These are phyloP conservation scores for Zophobas morio DNA, from an alignment of 1,140 invertebrate species.

Conservation along the genomic window DNA sequence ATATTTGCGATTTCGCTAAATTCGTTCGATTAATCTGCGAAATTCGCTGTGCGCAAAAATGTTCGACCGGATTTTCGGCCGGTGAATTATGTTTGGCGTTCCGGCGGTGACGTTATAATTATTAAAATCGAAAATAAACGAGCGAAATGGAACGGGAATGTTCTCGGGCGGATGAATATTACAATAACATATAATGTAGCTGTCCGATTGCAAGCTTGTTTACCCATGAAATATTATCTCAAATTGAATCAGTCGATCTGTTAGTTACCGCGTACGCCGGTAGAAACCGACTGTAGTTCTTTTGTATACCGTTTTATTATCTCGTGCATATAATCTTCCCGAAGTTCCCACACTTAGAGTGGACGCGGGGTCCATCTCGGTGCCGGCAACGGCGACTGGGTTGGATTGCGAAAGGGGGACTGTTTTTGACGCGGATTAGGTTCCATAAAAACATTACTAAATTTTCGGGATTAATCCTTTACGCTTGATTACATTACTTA, in stretches of 20 bases:
- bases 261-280: conserved; percentile 39
- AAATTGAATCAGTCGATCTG: conserved; percentile 59
- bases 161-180: conserved; percentile 52
- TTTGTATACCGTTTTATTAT: conserved; percentile 44
- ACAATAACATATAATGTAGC: conserved; percentile 55
- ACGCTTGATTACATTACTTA: conserved; percentile 45
- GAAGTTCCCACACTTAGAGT: background rate
- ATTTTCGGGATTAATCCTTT: conserved; percentile 13
- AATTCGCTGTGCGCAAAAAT: conserved; percentile 2
- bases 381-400: background rate
- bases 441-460: conserved; percentile 7
- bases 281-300: conserved; percentile 31
- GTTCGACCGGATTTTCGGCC: background rate
- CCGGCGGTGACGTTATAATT: conserved; percentile 15
- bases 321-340: conserved; percentile 17
- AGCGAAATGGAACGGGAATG: conserved; percentile 28
- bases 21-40: conserved; percentile 29
- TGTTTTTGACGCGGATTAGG: background rate
- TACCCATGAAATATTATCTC: conserved; percentile 60
- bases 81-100: conserved; percentile 29
- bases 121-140: conserved; percentile 10
- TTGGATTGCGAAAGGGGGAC: background rate
- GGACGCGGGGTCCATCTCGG: too few relatives aligned
- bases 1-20: conserved; percentile 39
- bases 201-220: conserved; percentile 57